Conservation (phyloP, 2,797 vertebrate species). For the Liparis tanakae region DNA sequence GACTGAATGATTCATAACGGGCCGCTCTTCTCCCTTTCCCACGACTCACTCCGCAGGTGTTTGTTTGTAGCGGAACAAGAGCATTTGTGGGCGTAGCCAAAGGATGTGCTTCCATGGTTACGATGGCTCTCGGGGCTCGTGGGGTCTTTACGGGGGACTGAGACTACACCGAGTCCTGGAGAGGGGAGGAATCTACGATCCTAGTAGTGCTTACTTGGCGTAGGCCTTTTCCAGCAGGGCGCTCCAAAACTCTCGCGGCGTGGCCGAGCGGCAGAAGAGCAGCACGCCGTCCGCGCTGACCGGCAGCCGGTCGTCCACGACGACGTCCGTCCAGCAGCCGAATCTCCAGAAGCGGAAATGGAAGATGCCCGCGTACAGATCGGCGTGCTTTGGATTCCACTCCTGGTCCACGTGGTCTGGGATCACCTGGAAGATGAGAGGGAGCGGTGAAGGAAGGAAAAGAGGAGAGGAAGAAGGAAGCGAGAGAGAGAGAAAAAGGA, state of each 20-base stretch:
- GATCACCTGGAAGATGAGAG: conserved; percentile 80
- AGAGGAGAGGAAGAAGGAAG: neutral
- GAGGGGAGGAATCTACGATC: neutral
- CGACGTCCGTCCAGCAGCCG: conserved; percentile 84
- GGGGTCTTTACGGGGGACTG: neutral
- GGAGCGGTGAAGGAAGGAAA: neutral
- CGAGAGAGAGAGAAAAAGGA: too few species aligned
- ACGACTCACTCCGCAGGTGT: neutral
- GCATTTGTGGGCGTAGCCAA: neutral
- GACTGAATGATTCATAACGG: neutral
- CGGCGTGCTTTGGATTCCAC: conserved; percentile 81
- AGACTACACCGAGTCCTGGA: neutral
- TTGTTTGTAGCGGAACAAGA: neutral
- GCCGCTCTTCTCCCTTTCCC: neutral
- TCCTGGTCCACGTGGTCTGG: conserved; percentile 85
- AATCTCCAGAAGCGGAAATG: conserved; percentile 89
- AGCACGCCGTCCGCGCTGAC: conserved; percentile 80
- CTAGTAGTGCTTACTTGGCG: conserved; percentile 79
- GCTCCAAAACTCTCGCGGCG: conserved; percentile 86
- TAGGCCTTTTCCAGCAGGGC: conserved; percentile 88
- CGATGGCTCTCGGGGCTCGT: neutral
- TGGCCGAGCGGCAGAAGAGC: conserved; percentile 86
- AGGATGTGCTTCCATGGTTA: neutral
- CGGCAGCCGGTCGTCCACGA: conserved; percentile 86
- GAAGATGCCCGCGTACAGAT: conserved; percentile 85